Base-by-base conservation (phyloP, 2,888 invertebrate genomes). In the Sinopyrophorus schimmeli region DNA sequence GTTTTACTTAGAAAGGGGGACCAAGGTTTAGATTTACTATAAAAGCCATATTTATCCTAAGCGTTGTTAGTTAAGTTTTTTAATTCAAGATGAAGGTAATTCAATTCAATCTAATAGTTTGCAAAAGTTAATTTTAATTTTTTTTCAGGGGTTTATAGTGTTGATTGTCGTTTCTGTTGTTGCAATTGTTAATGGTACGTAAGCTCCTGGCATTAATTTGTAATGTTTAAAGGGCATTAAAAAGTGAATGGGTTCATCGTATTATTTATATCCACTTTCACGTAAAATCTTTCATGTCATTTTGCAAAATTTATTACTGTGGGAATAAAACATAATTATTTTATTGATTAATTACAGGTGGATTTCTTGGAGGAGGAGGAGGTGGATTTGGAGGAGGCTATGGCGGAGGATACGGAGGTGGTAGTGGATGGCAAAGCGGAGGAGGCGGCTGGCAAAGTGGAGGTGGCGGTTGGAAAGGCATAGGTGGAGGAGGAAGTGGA, bases 21-120 rank as follows among this genome's bases (percentile, higher is more conserved):
- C 39, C 53, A 53, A 48, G 53, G 47, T 40, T 53, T 35, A 34
- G 17, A 16, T 27, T 40, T 43, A 30, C 34, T 53, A 53, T 53
- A 53, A 47, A 53, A 53, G 53, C 46, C 28, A 27, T 27, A 27
- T 41, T 31, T 14, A 10, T 37, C 6, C 27, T 6, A 12, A 14
- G 11, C 26, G 10, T 23, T 9, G 28, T 48, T 47, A 42, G 41
- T 52, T 15, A 47, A 9, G 16, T 41, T 41, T 38, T 31, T 47
- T 41, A 28, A 3, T 18, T 27, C 34, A 48, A 38, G 21, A 53
- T 53, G 53, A 53, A 53, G 53, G 53, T 53, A 47, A 38, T 9
- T 5, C 3, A 20, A 27, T 14, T 12, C n/a, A 35, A 5, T 23
- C 11, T 6, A 14, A 5, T 4, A 6, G 17, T 34, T n/a, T n/a